phyloP scores from a whole-genome alignment of 2,888 invertebrate species.

The Heliconius ismenius region DNA sequence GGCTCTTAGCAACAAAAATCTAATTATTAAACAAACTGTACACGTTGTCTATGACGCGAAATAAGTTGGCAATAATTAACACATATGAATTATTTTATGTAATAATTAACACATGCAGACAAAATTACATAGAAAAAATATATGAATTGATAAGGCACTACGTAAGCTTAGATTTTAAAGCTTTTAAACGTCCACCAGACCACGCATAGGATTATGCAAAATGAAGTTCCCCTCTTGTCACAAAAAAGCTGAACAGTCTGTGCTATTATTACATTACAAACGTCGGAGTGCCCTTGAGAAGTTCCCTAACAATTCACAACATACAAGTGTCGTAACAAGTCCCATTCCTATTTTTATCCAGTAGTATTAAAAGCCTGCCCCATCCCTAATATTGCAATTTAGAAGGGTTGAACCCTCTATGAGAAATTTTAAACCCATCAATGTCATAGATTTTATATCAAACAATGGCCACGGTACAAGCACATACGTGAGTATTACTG shows the following conservation, averaged over 20 bases:
- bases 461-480: slow-evolving; percentile 66
- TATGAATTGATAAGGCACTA: slow-evolving; percentile 22
- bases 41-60: slow-evolving; percentile 39
- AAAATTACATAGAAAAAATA: slow-evolving; percentile 25
- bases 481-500: slow-evolving; percentile 55
- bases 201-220: slow-evolving; percentile 52
- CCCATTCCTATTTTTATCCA: slow-evolving; percentile 80
- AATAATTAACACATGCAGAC: slow-evolving; percentile 37
- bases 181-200: slow-evolving; percentile 41
- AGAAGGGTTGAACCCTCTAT: slow-evolving; percentile 79
- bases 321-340: slow-evolving; percentile 79
- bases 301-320: slow-evolving; percentile 70
- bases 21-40: slow-evolving; percentile 39
- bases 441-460: slow-evolving; percentile 64
- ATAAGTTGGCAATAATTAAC: slow-evolving; percentile 41
- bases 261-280: slow-evolving; percentile 77
- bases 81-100: slow-evolving; percentile 43
- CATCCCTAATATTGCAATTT: slow-evolving; percentile 69
- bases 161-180: slow-evolving; percentile 30
- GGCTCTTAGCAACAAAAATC: not conserved
- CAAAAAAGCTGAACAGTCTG: slow-evolving; percentile 66
- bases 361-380: slow-evolving; percentile 74
- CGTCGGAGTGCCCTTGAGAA: slow-evolving; percentile 76
- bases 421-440: slow-evolving; percentile 64
- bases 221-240: slow-evolving; percentile 56